Evolutionary conservation across 2,113 vertebrate genomes (phyloP), one percentile per base, ranked within the genome.

Genomic region (Poicephalus meyeri): DNA sequence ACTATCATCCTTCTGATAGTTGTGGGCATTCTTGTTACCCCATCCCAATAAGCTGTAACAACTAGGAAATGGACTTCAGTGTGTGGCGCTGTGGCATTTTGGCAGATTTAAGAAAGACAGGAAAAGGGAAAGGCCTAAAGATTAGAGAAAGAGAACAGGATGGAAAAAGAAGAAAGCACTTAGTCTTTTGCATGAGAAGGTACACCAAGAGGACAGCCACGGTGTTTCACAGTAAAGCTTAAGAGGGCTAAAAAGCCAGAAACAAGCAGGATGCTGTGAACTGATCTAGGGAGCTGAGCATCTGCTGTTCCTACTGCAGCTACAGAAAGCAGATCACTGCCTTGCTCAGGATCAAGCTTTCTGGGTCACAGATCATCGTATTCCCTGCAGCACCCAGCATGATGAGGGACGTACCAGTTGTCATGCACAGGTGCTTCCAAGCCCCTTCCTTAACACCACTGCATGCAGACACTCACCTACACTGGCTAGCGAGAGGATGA

Each of bases 361-460:
- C 50, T n/a, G 49, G 1, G 2, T 14, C 50, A 78, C 15, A 19
- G 60, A n/a, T 28, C 20, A 26, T 7, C 0, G 0, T 4, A 0
- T 6, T 66, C 24, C n/a, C 58, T 63, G 52, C 31, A 42, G 55
- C 37, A 64, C 4, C 25, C 56, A 84, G 53, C 16, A 44, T 1
- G 1, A 61, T 1, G 2, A 37, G 31, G 44, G 18, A 10, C 2
- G 8, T n/a, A 46, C 20, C 7, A 35, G 29, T 0, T 66, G n/a
- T 17, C 12, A 7, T 14, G 46, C 31, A 77, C 37, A 31, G 28
- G 11, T 17, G 25, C 35, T 66, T 37, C 82, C 44, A 60, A 80
- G 24, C 33, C 76, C 11, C 53, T 65, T 52, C 6, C 3, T 86
- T 53, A 52, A 39, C 63, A 55, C 21, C 47, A 53, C 0, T n/a